Evolutionary conservation across 2,888 invertebrate genomes (phyloP), one percentile per base, ranked within the genome.

Genomic region (Ceramica pisi): DNA sequence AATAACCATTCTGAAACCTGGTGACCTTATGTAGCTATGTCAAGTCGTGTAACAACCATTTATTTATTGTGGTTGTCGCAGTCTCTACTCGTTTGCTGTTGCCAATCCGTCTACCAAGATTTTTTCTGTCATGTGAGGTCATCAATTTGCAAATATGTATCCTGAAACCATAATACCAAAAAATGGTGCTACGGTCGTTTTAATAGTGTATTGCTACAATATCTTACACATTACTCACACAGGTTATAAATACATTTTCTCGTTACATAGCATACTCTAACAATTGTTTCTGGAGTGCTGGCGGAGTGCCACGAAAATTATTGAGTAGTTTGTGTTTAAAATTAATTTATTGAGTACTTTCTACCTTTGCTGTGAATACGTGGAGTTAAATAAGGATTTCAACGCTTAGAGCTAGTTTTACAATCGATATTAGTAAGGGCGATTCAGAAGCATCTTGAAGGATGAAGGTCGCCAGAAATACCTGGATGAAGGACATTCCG

Each of bases 171-270:
- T 51, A 4, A 9, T 44, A 75, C 19, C 26, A 38, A 38, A 71
- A 46, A 53, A 67, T 67, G 21, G 12, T 12, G 6, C 53, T 12
- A 26, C 35, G 14, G 21, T 8, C 21, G 55, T 46, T 31, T 66
- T 51, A 62, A 60, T 76, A 70, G 31, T 62, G 50, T 31, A 57
- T 63, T 44, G 56, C 2, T 66, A 51, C 35, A 76, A 72, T 83
- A 71, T 62, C 62, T 78, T 68, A 67, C 67, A 73, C 61, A 78
- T 71, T 69, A 81, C 61, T 73, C 66, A 66, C 51, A 56, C 23
- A 44, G 56, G 67, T 75, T 79, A 84, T 86, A 81, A 84, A 86
- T 80, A 84, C 26, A 70, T 80, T 78, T 77, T 74, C 84, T 78
- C 48, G 71, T 80, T 75, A 79, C 79, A 68, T 61, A 21, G 70